phyloP scores from a whole-genome alignment of 2,797 vertebrate genomes.

The Calcarius lapponicus region DNA sequence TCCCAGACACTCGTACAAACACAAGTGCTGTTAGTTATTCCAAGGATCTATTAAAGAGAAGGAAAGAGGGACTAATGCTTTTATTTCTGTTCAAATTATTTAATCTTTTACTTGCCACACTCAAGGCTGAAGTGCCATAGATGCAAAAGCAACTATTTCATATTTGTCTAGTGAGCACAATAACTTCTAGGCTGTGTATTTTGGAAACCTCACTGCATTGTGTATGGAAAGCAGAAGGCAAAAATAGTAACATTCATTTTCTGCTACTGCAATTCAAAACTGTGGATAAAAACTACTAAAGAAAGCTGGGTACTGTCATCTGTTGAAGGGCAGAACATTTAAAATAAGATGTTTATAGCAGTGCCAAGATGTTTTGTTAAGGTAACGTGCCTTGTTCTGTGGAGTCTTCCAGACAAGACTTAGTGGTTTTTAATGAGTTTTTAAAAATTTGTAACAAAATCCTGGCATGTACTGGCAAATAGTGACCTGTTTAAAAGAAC shows the following conservation, averaged over 20 bases:
- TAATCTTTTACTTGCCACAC: conserved; percentile 42
- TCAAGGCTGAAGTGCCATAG: conserved; percentile 32
- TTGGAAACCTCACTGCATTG: background rate
- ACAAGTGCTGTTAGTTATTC: conserved; percentile 30
- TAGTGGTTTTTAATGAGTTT: background rate
- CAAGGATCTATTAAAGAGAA: conserved; percentile 25
- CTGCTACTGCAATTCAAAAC: background rate
- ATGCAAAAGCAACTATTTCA: conserved; percentile 28
- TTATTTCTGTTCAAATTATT: conserved; percentile 33
- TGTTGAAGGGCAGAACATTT: background rate
- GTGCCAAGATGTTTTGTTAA: background rate
- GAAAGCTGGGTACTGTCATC: background rate
- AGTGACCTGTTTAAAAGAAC: background rate
- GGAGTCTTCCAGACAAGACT: background rate
- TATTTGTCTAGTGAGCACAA: background rate
- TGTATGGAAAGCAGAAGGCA: background rate
- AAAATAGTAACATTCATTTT: background rate
- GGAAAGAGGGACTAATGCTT: conserved; percentile 28
- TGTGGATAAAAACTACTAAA: background rate
- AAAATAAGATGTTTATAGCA: background rate
- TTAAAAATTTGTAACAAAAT: background rate
- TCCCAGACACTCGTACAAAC: conserved; percentile 58
- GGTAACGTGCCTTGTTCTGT: background rate
- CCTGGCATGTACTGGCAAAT: background rate
- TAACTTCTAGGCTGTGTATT: background rate